These are phyloP conservation scores for Larimichthys polyactis DNA, from an alignment of 2,113 vertebrate species.

Conservation along the genomic window DNA sequence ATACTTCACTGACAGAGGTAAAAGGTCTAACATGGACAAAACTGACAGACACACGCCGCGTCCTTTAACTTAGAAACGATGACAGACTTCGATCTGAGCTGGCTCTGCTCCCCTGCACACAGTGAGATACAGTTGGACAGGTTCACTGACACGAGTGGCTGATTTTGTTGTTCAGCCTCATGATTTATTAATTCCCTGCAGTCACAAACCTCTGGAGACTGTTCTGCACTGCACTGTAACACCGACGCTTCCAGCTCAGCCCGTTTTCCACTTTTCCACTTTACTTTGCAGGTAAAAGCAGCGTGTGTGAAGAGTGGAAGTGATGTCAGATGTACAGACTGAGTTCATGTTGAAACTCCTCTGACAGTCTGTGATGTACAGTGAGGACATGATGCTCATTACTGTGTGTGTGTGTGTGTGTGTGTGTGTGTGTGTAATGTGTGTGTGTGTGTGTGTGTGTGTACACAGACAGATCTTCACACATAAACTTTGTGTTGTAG, in stretches of 20 bases:
- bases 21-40: background rate
- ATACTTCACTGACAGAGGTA: background rate
- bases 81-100: background rate
- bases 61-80: background rate
- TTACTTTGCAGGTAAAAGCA: conserved; percentile 6
- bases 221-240: background rate
- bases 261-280: background rate
- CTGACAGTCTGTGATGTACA: background rate
- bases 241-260: background rate
- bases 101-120: background rate
- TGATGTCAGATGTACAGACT: background rate
- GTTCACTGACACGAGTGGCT: conserved; percentile 25
- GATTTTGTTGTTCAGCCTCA: conserved; percentile 42
- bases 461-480: background rate
- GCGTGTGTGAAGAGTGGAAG: conserved; percentile 6
- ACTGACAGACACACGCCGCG: background rate
- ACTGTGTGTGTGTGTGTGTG: background rate
- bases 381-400: background rate
- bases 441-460: background rate
- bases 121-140: background rate
- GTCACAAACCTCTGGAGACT: conserved; percentile 25
- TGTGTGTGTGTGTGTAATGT: too few relatives aligned
- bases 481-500: background rate
- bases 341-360: background rate
- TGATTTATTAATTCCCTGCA: conserved; percentile 66